phyloP scores from a whole-genome alignment of 2,113 vertebrate genomes.

The Xenopus tropicalis region DNA sequence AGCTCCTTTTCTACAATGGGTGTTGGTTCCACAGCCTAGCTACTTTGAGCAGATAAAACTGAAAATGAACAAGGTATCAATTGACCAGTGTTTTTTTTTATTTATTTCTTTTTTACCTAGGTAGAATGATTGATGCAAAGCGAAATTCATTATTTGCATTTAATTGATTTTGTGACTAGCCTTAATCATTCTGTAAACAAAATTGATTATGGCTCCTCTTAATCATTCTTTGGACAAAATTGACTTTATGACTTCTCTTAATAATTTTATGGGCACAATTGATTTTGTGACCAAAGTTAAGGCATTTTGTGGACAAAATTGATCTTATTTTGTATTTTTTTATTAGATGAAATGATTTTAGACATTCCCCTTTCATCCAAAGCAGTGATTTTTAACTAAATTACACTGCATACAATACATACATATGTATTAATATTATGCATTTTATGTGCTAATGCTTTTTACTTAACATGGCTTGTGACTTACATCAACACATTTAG shows the following conservation, averaged over 20 bases:
- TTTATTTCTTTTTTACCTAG: not conserved
- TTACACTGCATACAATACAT: too few relatives aligned
- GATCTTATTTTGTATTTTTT: not conserved
- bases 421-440: too few relatives aligned
- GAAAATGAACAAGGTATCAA: too few relatives aligned
- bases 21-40: too few relatives aligned
- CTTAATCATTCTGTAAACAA: not conserved
- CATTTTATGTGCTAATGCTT: too few relatives aligned
- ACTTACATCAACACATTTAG: too few relatives aligned
- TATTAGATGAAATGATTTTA: not conserved
- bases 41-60: too few relatives aligned
- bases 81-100: not conserved
- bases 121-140: not conserved
- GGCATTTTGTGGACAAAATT: not conserved
- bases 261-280: conserved; percentile 1
- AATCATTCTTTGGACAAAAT: conserved; percentile 2
- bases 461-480: too few relatives aligned
- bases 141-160: not conserved
- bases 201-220: not conserved
- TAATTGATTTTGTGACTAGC: conserved; percentile 1
- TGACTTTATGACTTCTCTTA: conserved; percentile 1
- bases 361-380: not conserved
- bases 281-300: not conserved
- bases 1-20: too few relatives aligned
- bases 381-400: too few relatives aligned